Evolutionary conservation across 2,888 invertebrate species (phyloP).

Genomic region (Orthosia incerta): DNA sequence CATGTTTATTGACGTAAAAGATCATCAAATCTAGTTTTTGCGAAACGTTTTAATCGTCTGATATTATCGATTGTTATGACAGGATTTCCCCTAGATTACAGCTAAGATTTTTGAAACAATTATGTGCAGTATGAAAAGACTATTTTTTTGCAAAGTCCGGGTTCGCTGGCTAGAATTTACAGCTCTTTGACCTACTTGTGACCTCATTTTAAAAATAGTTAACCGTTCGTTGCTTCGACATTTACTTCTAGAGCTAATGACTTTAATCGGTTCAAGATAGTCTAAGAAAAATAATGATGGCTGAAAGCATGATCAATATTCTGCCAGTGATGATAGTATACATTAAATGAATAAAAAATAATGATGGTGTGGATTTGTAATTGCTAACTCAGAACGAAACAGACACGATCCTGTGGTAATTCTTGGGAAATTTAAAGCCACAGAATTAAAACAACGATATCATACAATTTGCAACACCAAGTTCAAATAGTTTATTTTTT

Average conservation of each 20-base stretch:
- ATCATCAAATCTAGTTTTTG: constrained; percentile 15
- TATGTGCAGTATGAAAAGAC: not conserved
- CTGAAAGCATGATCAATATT: constrained; percentile 2
- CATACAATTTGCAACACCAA: constrained; percentile 38
- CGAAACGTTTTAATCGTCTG: not conserved
- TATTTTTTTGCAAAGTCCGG: constrained; percentile 42
- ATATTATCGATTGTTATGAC: not conserved
- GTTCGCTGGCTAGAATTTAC: constrained; percentile 49
- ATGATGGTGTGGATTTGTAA: not conserved
- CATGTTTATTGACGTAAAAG: constrained; percentile 12
- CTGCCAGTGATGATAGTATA: not conserved
- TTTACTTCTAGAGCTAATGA: constrained; percentile 39
- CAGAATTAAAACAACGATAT: constrained; percentile 15
- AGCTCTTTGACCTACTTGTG: constrained; percentile 52
- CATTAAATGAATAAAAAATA: constrained; percentile 4
- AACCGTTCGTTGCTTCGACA: constrained; percentile 25
- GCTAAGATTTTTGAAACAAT: constrained; percentile 8
- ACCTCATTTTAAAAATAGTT: constrained; percentile 36
- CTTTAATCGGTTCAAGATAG: constrained; percentile 22
- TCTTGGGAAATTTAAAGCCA: constrained; percentile 37
- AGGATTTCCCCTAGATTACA: constrained; percentile 3
- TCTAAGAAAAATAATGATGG: not conserved
- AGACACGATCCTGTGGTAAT: constrained; percentile 3
- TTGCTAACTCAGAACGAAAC: not conserved
- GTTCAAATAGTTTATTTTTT: constrained; percentile 34